Evolutionary conservation across 2,797 vertebrate genomes (phyloP).

Genomic region (Chrosomus eos): DNA sequence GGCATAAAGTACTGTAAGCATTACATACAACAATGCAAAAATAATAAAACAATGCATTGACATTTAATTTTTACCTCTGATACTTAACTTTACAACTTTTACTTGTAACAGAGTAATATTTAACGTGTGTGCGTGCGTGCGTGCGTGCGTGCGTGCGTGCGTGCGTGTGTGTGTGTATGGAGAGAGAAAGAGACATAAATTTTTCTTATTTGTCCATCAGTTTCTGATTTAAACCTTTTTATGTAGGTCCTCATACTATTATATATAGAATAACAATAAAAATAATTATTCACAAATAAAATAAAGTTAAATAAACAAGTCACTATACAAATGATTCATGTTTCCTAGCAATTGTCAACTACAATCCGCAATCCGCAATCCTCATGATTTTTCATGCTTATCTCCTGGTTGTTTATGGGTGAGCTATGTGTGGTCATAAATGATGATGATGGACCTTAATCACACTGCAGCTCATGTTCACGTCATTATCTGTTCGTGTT

Average conservation of each 20-base stretch:
- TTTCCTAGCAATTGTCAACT: not conserved
- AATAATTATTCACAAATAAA: not conserved
- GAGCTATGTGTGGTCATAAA: constrained; percentile 15
- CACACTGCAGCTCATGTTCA: constrained; percentile 9
- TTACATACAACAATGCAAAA: too few relatives aligned
- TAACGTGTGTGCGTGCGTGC: too few relatives aligned
- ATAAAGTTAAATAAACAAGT: not conserved
- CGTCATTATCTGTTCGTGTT: not conserved
- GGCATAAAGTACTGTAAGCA: too few relatives aligned
- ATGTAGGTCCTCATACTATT: not conserved
- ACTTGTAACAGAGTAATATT: too few relatives aligned
- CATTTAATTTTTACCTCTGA: too few relatives aligned
- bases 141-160: too few relatives aligned
- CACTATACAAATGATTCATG: not conserved
- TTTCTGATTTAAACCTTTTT: not conserved
- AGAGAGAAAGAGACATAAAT: too few relatives aligned
- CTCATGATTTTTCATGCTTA: not conserved
- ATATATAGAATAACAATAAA: not conserved
- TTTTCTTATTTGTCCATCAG: too few relatives aligned
- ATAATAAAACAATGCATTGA: too few relatives aligned
- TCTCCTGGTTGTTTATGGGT: constrained; percentile 14
- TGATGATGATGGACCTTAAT: constrained; percentile 11
- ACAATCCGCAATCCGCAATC: not conserved
- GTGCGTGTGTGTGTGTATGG: too few relatives aligned
- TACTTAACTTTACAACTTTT: too few relatives aligned